A percentile compares a stretch with the other conserved stretches of the same genome.
These are phyloP conservation scores for Salminus brasiliensis DNA, from an alignment of 2,113 vertebrate genomes.

Conservation along the genomic window DNA sequence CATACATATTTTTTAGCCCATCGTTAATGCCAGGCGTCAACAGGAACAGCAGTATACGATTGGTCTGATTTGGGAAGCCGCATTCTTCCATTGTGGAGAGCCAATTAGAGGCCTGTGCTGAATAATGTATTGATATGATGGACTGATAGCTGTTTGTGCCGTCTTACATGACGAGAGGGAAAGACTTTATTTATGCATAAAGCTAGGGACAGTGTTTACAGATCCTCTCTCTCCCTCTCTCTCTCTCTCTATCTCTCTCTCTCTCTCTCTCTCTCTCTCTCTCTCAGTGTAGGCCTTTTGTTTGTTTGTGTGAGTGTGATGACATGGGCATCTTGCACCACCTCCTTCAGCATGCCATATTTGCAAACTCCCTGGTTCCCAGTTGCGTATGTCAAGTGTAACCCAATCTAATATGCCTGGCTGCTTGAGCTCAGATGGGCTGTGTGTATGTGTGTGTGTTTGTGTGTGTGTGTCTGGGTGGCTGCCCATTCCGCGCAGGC, in stretches of 20 bases:
- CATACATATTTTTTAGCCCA: background rate
- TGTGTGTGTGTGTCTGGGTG: conserved; percentile 53
- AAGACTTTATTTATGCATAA: conserved; percentile 37
- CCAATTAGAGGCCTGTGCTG: background rate
- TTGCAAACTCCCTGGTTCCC: conserved; percentile 52
- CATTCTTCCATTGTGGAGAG: background rate
- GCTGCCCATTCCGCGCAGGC: conserved; percentile 40
- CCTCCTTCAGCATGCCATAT: conserved; percentile 44
- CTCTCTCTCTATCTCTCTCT: conserved; percentile 11
- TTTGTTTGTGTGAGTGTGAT: conserved; percentile 50
- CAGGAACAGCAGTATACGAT: background rate
- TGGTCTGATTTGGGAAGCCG: background rate
- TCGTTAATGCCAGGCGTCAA: background rate
- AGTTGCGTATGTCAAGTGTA: conserved; percentile 56
- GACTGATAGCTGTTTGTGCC: background rate
- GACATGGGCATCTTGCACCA: conserved; percentile 52
- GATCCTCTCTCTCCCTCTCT: conserved; percentile 25
- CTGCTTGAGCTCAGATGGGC: conserved; percentile 43
- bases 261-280: conserved; percentile 10
- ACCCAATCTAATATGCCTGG: conserved; percentile 53
- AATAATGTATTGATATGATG: conserved; percentile 7
- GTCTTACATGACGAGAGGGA: conserved; percentile 18
- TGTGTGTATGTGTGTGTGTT: conserved; percentile 35
- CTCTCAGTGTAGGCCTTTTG: conserved; percentile 30
- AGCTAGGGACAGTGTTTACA: conserved; percentile 34